Conservation (phyloP, 2,113 vertebrate species). For the Diphyllodes magnificus region DNA sequence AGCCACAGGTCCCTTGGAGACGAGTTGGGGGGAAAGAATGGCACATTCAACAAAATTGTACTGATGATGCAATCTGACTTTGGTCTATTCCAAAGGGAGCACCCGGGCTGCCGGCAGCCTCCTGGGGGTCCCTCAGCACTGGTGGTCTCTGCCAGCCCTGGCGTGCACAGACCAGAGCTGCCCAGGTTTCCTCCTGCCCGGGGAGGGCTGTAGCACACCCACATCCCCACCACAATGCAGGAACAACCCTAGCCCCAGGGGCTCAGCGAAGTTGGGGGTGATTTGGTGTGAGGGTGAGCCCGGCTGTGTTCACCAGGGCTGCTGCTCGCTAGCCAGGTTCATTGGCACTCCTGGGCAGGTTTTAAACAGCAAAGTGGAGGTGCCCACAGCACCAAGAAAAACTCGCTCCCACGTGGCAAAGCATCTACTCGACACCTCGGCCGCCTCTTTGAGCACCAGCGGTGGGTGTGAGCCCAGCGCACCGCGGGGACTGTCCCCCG, state of each 20-base stretch:
- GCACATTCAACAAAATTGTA: background rate
- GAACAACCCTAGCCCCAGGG: background rate
- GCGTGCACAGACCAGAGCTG: background rate
- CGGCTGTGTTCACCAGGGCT: background rate
- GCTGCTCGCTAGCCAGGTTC: background rate
- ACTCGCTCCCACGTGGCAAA: fast-evolving
- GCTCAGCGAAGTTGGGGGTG: background rate
- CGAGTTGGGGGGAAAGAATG: background rate
- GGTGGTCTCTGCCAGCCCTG: background rate
- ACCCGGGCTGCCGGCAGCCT: background rate
- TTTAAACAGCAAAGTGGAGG: background rate
- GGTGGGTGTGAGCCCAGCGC: fast-evolving
- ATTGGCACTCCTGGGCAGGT: background rate
- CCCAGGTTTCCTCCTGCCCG: fast-evolving
- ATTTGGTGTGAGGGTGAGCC: background rate
- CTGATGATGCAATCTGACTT: background rate
- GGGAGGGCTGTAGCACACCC: background rate
- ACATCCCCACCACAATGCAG: fast-evolving
- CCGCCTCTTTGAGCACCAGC: background rate
- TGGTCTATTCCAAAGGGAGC: background rate
- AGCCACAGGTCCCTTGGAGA: background rate
- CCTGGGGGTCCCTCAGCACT: background rate
- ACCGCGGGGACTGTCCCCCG: background rate
- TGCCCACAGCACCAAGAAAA: background rate
- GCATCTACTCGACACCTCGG: background rate